A percentile compares a stretch with the other conserved stretches of the same genome.
Evolutionary conservation across 1,140 invertebrate species (phyloP).

Genomic region (Dufourea novaeangliae): DNA sequence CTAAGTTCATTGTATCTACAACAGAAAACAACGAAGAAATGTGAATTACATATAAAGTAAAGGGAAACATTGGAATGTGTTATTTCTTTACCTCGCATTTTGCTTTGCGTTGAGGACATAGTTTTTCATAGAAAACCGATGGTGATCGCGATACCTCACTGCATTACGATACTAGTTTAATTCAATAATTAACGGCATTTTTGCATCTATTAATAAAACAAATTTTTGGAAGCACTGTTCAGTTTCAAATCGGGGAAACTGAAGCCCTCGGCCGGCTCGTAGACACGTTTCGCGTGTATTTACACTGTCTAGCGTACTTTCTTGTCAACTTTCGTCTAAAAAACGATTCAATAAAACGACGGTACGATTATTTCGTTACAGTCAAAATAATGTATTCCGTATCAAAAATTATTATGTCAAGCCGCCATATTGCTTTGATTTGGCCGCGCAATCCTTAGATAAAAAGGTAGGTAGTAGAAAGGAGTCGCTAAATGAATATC

Average conservation of each 20-base stretch:
- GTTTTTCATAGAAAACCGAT: conserved; percentile 23
- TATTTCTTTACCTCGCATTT: conserved; percentile 57
- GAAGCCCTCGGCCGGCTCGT: not conserved
- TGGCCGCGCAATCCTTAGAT: conserved; percentile 56
- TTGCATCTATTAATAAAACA: conserved; percentile 39
- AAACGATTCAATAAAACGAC: conserved; percentile 10
- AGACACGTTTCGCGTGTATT: not conserved
- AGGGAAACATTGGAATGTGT: conserved; percentile 40
- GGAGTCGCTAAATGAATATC: conserved; percentile 22
- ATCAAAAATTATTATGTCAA: conserved; percentile 58
- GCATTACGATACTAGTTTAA: conserved; percentile 18
- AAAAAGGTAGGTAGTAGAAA: conserved; percentile 20
- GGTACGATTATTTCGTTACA: conserved; percentile 18
- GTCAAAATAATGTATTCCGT: conserved; percentile 52
- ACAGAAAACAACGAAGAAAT: not conserved
- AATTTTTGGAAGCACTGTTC: conserved; percentile 33
- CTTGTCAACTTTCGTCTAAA: not conserved
- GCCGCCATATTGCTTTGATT: conserved; percentile 67
- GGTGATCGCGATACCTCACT: not conserved
- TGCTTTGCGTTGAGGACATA: conserved; percentile 61
- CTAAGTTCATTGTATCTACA: not conserved
- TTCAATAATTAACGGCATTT: conserved; percentile 39
- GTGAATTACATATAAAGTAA: not conserved
- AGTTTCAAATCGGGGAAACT: not conserved
- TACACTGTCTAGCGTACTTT: not conserved